These are phyloP conservation scores for Morone saxatilis DNA, from an alignment of 2,113 vertebrate genomes.

Conservation along the genomic window DNA sequence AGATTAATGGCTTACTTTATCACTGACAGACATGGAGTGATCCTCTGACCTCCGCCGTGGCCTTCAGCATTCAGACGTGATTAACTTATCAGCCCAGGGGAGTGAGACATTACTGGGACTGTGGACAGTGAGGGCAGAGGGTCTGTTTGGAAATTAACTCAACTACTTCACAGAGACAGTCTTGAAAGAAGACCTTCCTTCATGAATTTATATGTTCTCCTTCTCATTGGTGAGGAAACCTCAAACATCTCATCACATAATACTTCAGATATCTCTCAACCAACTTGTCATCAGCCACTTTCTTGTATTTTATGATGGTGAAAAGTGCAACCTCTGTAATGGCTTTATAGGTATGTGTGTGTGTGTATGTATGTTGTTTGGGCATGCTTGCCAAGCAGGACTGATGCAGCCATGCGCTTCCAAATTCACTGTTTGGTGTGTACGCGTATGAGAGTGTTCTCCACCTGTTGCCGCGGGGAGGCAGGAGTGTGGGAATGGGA, in stretches of 20 bases:
- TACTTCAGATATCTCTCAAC: not conserved
- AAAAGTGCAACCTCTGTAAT: conserved; percentile 1
- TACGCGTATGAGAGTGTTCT: conserved; percentile 15
- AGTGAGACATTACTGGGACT: conserved; percentile 12
- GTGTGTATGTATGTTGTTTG: not conserved
- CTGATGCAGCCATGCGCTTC: not conserved
- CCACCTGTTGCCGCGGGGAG: conserved; percentile 75
- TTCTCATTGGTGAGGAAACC: not conserved
- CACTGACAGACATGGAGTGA: conserved; percentile 46
- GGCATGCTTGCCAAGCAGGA: not conserved
- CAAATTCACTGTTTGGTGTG: not conserved
- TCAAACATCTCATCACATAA: not conserved
- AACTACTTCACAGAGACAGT: conserved; percentile 3
- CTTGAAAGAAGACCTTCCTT: not conserved
- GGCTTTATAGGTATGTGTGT: not conserved
- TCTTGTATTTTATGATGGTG: not conserved
- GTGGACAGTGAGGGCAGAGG: conserved; percentile 6
- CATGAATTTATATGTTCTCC: conserved; percentile 1
- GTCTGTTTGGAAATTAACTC: conserved; percentile 27
- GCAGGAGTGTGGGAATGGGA: conserved; percentile 51
- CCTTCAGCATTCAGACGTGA: conserved; percentile 44
- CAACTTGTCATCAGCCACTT: conserved; percentile 1
- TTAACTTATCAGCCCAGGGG: conserved; percentile 39
- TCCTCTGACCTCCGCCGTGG: conserved; percentile 49
- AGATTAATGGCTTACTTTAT: conserved; percentile 56